phyloP scores from a whole-genome alignment of 2,113 vertebrate genomes.

The Clinocottus analis region DNA sequence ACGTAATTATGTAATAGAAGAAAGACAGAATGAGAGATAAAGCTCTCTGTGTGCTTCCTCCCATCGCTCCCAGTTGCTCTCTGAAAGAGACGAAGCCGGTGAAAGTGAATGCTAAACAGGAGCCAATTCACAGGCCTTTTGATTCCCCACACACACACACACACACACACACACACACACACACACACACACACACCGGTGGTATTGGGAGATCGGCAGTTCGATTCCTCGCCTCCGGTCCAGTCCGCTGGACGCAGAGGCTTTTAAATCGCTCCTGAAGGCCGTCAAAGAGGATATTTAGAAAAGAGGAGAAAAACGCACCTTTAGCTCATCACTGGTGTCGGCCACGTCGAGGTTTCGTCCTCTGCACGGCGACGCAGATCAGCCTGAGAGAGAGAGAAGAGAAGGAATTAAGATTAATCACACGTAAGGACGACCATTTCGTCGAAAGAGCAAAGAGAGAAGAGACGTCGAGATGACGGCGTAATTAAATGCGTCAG shows the following conservation, averaged over 20 bases:
- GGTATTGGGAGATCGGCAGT: background rate
- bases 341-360: constrained; percentile 31
- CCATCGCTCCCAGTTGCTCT: constrained; percentile 19
- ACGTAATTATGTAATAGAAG: background rate
- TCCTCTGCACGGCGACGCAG: constrained; percentile 36
- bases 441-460: constrained; percentile 1
- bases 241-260: background rate
- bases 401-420: constrained; percentile 35
- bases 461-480: constrained; percentile 17
- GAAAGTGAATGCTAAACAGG: constrained; percentile 61
- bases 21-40: background rate
- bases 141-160: constrained; percentile 41
- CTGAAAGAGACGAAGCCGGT: constrained; percentile 31
- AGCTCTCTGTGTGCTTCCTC: constrained; percentile 12
- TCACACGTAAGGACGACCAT: background rate
- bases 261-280: background rate
- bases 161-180: constrained; percentile 8
- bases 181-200: too few species aligned
- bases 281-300: background rate
- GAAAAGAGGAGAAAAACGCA: constrained; percentile 21
- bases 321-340: constrained; percentile 73
- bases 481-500: too few species aligned
- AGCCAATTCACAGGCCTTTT: constrained; percentile 61
- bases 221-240: background rate
- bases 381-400: constrained; percentile 33